Conservation (phyloP, 2,888 invertebrate genomes). For the Notodromas monacha region DNA sequence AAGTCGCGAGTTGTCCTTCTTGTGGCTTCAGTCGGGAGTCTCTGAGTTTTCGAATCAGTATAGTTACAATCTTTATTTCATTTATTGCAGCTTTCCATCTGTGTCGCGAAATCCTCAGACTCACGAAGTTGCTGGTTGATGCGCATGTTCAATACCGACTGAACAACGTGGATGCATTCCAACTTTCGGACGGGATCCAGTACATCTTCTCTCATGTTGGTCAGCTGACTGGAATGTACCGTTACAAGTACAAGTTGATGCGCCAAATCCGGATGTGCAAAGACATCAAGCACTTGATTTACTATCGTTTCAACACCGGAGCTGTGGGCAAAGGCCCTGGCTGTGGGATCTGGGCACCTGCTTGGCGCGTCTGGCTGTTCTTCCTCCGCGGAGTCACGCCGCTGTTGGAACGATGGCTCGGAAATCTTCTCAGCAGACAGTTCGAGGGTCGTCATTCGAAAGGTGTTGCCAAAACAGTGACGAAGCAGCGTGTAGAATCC, state of each 20-base stretch:
- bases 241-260: constrained; percentile 95
- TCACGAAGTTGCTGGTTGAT: constrained; percentile 92
- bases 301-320: constrained; percentile 92
- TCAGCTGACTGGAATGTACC: constrained; percentile 96
- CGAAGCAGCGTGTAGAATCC: constrained; percentile 94
- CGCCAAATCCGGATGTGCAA: constrained; percentile 98
- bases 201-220: constrained; percentile 99
- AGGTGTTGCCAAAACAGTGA: constrained; percentile 97
- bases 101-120: constrained; percentile 86
- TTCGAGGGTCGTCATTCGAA: constrained; percentile 98
- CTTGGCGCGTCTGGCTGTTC: constrained; percentile 98
- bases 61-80: too few relatives aligned
- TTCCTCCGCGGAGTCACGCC: constrained; percentile 98
- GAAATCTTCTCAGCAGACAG: constrained; percentile 84
- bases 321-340: constrained; percentile 96
- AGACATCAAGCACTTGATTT: constrained; percentile 92
- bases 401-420: constrained; percentile 88
- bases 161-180: constrained; percentile 97
- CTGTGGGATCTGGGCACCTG: constrained; percentile 92
- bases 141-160: constrained; percentile 95
- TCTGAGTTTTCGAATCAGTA: too few relatives aligned
- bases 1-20: too few relatives aligned
- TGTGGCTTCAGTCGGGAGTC: too few relatives aligned
- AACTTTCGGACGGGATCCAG: constrained; percentile 85
- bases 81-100: constrained; percentile 98